Base-by-base conservation (phyloP, 2,797 vertebrate genomes). In the Fratercula arctica region DNA sequence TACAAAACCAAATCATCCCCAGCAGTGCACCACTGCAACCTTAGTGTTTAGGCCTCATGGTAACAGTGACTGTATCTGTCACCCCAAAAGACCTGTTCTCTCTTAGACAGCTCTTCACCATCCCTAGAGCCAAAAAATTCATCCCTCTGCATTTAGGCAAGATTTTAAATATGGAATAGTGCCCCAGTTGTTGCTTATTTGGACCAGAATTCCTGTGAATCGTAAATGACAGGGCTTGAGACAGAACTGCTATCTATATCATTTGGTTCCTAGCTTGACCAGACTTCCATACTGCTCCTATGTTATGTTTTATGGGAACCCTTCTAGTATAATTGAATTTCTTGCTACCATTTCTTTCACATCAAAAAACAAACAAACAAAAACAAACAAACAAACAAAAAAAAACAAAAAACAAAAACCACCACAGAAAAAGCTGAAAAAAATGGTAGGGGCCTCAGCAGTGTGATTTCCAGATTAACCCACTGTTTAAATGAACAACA, bases 1-100 rank as follows among this genome's bases (percentile, higher is more conserved):
- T 92, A 85, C 70, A 96, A 90, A 95, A 46, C 37, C 63, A 93
- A 91, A 61, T 81, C 66, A 90, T 66, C 39, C 54, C 75, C 73
- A 96, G 57, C 61, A 94, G 79, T 53, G 83, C 95, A 57, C 31
- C 72, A 85, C 82, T 84, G 48, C 10, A 51, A 76, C 61, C 39
- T 85, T 46, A 76, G 14, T 72, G 43, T 48, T 92, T 59, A 81
- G 74, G 67, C 77, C 63, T 68, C 53, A 73, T 41, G n/a, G 81
- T 94, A 93, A 78, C 33, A 45, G 35, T 12, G 54, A 87, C 25
- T 87, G 35, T 9, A 76, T 72, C 61, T 86, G 35, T 85, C 83
- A 90, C 56, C 83, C 67, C 41, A 51, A 51, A 93, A 95, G 91
- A 72, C 35, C 63, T 80, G 16, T 46, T 61, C 6, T 19, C 46